These are phyloP conservation scores for Zophobas morio DNA, from an alignment of 1,140 invertebrate species.

Conservation along the genomic window DNA sequence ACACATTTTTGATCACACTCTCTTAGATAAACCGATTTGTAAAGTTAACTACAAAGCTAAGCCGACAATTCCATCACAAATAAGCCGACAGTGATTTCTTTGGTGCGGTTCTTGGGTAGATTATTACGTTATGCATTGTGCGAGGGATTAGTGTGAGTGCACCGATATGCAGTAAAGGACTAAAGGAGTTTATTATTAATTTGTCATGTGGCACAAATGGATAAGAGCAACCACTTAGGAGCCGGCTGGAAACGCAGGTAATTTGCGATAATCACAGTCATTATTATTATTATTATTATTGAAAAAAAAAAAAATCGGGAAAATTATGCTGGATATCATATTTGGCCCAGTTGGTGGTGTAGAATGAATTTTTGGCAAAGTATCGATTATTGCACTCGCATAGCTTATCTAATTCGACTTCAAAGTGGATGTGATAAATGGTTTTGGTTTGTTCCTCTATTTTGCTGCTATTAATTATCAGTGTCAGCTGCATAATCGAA, in stretches of 20 bases:
- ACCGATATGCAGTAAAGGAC: background rate
- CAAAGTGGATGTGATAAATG: constrained; percentile 38
- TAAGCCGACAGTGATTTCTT: constrained; percentile 41
- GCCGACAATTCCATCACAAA: constrained; percentile 48
- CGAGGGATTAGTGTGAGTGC: constrained; percentile 13
- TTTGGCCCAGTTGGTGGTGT: constrained; percentile 31
- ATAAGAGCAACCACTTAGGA: constrained; percentile 29
- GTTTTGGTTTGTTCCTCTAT: constrained; percentile 38
- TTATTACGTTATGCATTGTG: constrained; percentile 20
- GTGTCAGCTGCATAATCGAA: constrained; percentile 47
- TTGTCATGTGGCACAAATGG: constrained; percentile 46
- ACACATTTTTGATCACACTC: constrained; percentile 48
- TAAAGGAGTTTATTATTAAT: constrained; percentile 32
- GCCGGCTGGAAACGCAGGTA: constrained; percentile 22
- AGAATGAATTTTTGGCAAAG: too few species aligned
- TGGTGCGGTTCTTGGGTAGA: constrained; percentile 25
- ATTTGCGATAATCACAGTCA: background rate
- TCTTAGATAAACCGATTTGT: constrained; percentile 49
- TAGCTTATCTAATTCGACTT: constrained; percentile 38
- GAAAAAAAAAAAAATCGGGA: background rate
- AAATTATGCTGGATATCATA: constrained; percentile 16
- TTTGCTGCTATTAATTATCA: constrained; percentile 40
- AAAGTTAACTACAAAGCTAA: constrained; percentile 44
- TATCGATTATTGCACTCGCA: constrained; percentile 10
- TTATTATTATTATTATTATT: too few species aligned